A percentile compares a stretch with the other conserved stretches of the same genome.
Conservation (phyloP, 2,113 vertebrate species). For the Lethenteron reissneri region DNA sequence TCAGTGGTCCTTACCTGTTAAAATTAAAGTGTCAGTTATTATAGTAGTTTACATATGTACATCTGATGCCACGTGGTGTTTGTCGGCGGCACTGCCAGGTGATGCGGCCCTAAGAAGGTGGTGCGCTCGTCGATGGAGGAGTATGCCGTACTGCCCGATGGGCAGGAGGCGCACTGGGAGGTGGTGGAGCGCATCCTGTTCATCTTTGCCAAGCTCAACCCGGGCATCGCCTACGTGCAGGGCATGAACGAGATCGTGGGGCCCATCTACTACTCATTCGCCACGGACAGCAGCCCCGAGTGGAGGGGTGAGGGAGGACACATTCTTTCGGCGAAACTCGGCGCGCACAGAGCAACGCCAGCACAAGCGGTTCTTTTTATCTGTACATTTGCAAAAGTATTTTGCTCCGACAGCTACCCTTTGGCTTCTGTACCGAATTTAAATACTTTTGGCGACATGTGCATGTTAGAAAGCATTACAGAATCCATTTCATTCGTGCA, state of each 20-base stretch:
- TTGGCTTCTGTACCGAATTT: too few species aligned
- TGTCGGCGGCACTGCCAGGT: constrained; percentile 32
- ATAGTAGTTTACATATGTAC: too few species aligned
- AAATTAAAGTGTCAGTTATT: too few species aligned
- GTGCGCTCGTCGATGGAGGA: constrained; percentile 18
- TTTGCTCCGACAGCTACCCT: too few species aligned
- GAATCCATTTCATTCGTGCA: too few species aligned
- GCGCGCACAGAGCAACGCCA: background rate
- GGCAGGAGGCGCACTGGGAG: constrained; percentile 1
- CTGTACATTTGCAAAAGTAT: too few species aligned
- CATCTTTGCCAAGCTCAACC: constrained; percentile 4
- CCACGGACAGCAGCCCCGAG: background rate
- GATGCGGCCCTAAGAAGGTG: constrained; percentile 58
- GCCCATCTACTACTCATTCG: background rate
- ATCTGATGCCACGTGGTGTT: background rate
- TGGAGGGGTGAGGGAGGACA: constrained; percentile 47
- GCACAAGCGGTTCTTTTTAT: too few species aligned
- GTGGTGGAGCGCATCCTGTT: constrained; percentile 2
- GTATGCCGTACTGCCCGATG: background rate
- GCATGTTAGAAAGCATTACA: too few species aligned
- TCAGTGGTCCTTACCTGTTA: too few species aligned
- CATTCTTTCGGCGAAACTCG: background rate
- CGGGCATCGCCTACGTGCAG: background rate
- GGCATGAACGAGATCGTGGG: constrained; percentile 6
- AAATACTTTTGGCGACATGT: too few species aligned